Percentiles rank a stretch among this genome's conserved stretches.
Conservation (phyloP, 37 sponge, comb jelly and placozoan species). For the Tethya wilhelma region DNA sequence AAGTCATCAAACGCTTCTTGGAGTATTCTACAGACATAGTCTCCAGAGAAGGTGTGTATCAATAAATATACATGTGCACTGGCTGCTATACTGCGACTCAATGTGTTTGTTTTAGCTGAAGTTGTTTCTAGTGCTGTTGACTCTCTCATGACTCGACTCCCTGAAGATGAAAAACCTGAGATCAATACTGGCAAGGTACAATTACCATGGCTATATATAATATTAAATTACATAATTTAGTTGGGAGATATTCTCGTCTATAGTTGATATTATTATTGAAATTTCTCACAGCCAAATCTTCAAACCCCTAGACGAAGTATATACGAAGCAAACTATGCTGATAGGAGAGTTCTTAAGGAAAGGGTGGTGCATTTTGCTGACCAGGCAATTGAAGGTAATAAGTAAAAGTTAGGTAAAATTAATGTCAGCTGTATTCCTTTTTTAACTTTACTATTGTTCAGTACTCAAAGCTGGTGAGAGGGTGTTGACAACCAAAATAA, state of each 20-base stretch:
- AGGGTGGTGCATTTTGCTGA: slow-evolving; percentile 4
- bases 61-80: not conserved
- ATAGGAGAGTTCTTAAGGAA: not conserved
- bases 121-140: slow-evolving; percentile 32
- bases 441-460: not conserved
- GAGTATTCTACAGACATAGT: slow-evolving; percentile 24
- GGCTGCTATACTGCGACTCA: too few relatives aligned
- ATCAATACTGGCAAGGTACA: not conserved
- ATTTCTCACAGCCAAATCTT: not conserved
- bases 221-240: too few relatives aligned
- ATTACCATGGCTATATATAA: not conserved
- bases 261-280: too few relatives aligned
- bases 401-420: not conserved
- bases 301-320: not conserved
- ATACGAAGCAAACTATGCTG: not conserved
- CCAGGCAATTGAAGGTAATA: slow-evolving; percentile 5
- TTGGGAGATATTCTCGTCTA: too few relatives aligned
- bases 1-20: slow-evolving; percentile 7
- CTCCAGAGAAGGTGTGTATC: slow-evolving; percentile 22
- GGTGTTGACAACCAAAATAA: not conserved
- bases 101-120: too few relatives aligned
- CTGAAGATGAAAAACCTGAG: not conserved
- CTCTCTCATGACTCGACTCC: slow-evolving; percentile 22
- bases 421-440: not conserved
- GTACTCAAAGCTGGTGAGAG: not conserved